phyloP scores from a whole-genome alignment of 2,888 invertebrate species.

The Orchesellides sinensis region DNA sequence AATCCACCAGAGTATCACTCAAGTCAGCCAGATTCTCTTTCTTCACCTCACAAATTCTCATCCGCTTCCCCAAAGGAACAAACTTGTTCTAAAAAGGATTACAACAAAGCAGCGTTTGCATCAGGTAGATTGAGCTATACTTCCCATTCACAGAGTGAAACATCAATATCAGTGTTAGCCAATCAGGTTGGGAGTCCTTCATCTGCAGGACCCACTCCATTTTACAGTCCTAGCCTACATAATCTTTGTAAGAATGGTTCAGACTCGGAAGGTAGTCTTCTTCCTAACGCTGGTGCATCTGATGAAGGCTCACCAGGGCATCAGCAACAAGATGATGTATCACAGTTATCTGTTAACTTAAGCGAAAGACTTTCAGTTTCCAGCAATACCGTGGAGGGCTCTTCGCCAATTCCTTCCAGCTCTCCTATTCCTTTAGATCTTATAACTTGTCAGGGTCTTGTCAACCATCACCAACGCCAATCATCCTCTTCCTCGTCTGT shows the following conservation, averaged over 20 bases:
- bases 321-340: constrained; percentile 28
- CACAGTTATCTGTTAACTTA: constrained; percentile 45
- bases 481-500: constrained; percentile 31
- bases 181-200: constrained; percentile 33
- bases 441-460: constrained; percentile 54
- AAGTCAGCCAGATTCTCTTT: constrained; percentile 51
- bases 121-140: constrained; percentile 67
- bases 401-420: constrained; percentile 51
- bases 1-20: constrained; percentile 52
- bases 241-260: constrained; percentile 66
- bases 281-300: constrained; percentile 16
- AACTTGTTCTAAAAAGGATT: background rate
- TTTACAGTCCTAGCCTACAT: constrained; percentile 67
- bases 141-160: constrained; percentile 70
- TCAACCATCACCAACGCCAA: constrained; percentile 21
- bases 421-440: constrained; percentile 57
- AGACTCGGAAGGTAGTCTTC: constrained; percentile 54
- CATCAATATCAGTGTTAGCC: constrained; percentile 66
- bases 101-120: constrained; percentile 59
- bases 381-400: constrained; percentile 28
- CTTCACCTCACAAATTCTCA: constrained; percentile 50
- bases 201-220: constrained; percentile 40
- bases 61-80: constrained; percentile 27
- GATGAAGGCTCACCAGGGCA: constrained; percentile 30
- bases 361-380: constrained; percentile 46